Evolutionary conservation across 2,888 invertebrate genomes (phyloP), one percentile per base, ranked within the genome.

Genomic region (Strigamia maritima): DNA sequence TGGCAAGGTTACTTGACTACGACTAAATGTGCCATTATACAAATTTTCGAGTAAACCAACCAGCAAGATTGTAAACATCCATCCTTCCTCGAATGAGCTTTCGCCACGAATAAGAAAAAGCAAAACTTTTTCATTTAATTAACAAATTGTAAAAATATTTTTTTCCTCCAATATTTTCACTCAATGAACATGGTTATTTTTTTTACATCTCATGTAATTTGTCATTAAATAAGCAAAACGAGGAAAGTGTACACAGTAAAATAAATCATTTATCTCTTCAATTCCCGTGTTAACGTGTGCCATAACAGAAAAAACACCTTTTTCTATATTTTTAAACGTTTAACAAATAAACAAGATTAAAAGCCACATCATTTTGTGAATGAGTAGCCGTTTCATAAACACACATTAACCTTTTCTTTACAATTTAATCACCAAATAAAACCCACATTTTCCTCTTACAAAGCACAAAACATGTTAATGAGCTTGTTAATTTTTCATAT

Each of bases 361-460:
- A 54, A 19, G n/a, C 54, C 16, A 4, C 19, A 19, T 19, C 54
- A 6, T 54, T 54, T 54, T 54, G 54, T 54, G 54, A 54, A 54
- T 54, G 54, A 54, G 54, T 54, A 54, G 54, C 54, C 54, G 19
- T 54, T 54, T 54, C 54, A 54, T 54, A 54, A 54, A 54, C 54
- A 54, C 54, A 54, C 54, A 54, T 54, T 54, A 54, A 54, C 54
- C 54, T 54, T 70, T 70, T 70, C 70, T 28, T 28, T 70, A 14
- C 70, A 70, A 26, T 70, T 70, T 70, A 26, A 70, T 70, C 70
- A 70, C 70, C 70, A 28, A 70, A 70, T 70, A 26, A 70, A 70
- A 70, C 24, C 26, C 70, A 26, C 70, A 70, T 70, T 70, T 70
- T 70, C 28, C 70, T 70, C 70, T 3, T 26, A 26, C 8, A 12